Evolutionary conservation across 1,140 invertebrate genomes (phyloP), one percentile per base, ranked within the genome.

Genomic region (Meloidogyne exigua): DNA sequence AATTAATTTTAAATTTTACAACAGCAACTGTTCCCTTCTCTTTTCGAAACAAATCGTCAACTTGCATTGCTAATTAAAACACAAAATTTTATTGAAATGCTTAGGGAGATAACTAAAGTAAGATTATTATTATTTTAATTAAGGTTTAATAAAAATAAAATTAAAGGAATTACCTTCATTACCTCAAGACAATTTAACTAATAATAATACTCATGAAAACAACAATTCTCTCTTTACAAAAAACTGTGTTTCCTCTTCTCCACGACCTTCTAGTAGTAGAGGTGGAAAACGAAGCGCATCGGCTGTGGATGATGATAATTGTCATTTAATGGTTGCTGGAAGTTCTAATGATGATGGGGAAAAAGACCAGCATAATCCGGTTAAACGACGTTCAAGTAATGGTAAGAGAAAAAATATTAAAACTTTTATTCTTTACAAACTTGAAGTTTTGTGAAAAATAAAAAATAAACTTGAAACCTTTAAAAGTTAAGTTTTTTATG

Each of bases 51-150:
- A 64, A 94, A 96, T 89, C 91, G 91, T 81, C 94, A 96, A 88
- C 90, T 98, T 80, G 91, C 94, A 84, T 97, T 98, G 88, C 92
- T 94, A 88, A 90, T 99, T 72, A 96, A 96, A 88, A 96, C 94
- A 89, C 92, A 96, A 80, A 95, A 98, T 89, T 98, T 98, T 89
- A 93, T 99, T 28, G 96, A 99, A 73, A 79, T 79, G 77, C 15
- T 79, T 10, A 32, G 15, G 3, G 26, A 21, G 9, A 63, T 78
- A 21, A 79, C 77, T 12, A 76, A 75, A 72, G 77, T 78, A 68
- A 10, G 21, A 7, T 76, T 21, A 18, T 23, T n/a, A 7, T 76
- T 21, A 18, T 23, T 70, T 42, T 42, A 42, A 42, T 12, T 12
- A 42, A 42, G n/a, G n/a, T 42, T 42, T 42, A 12, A 12, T 5